Percentiles rank a stretch among this genome's conserved stretches.
phyloP scores from a whole-genome alignment of 2,113 vertebrate species.

The Chroicocephalus ridibundus region DNA sequence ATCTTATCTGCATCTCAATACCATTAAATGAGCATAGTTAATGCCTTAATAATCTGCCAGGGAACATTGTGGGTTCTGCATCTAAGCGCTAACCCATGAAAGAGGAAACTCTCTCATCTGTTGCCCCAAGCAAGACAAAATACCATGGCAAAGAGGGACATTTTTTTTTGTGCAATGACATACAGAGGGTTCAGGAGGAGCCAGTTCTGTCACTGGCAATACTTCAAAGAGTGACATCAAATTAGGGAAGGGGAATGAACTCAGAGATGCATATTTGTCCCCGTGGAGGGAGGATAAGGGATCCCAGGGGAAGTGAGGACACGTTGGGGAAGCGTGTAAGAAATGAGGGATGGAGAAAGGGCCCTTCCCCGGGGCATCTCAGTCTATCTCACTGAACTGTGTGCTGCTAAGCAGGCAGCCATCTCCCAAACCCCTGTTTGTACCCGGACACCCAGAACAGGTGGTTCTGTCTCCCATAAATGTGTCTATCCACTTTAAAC shows the following conservation, averaged over 20 bases:
- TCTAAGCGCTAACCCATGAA: conserved; percentile 21
- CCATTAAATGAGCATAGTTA: conserved; percentile 29
- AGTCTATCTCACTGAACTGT: neutral
- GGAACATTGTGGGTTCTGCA: neutral
- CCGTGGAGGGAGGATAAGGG: neutral
- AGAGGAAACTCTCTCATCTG: conserved; percentile 24
- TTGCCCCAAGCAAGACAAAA: neutral
- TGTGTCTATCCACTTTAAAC: neutral
- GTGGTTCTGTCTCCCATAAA: neutral
- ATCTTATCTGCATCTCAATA: conserved; percentile 50
- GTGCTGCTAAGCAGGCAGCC: neutral
- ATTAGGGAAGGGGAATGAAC: neutral
- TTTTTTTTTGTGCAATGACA: neutral
- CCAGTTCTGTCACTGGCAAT: neutral
- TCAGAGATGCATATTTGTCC: neutral
- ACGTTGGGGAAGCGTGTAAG: accelerated
- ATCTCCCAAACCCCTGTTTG: neutral
- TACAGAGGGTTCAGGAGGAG: neutral
- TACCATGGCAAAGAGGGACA: neutral
- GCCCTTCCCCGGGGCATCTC: neutral
- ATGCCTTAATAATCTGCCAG: conserved; percentile 56
- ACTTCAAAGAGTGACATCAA: neutral
- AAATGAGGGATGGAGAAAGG: neutral
- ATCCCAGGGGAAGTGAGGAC: neutral
- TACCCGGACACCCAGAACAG: neutral